phyloP scores from a whole-genome alignment of 1,140 invertebrate genomes.

The Platyura marginata region DNA sequence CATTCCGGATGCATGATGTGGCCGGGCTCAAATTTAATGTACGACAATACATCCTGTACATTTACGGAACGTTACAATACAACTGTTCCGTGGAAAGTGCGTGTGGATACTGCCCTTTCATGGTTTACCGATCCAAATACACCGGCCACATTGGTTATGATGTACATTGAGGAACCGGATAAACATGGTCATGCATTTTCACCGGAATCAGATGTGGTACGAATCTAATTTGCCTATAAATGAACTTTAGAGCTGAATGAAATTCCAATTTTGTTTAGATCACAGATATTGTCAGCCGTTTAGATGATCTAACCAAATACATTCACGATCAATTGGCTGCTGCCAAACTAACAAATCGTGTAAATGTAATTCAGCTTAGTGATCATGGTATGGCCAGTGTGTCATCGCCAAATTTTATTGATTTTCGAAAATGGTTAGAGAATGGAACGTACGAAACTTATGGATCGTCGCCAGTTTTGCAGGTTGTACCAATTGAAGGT shows the following conservation, averaged over 20 bases:
- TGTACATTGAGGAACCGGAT: conserved; percentile 64
- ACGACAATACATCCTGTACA: neutral
- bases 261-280: neutral
- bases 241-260: neutral
- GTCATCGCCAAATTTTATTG: neutral
- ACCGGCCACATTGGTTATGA: conserved; percentile 39
- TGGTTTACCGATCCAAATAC: conserved; percentile 40
- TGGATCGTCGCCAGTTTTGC: neutral
- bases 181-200: conserved; percentile 32
- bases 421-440: neutral
- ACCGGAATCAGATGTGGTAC: conserved; percentile 9
- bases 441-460: neutral
- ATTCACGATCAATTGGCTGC: neutral
- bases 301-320: neutral
- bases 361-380: neutral
- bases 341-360: neutral
- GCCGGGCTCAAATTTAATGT: neutral
- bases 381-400: neutral
- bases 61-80: conserved; percentile 10
- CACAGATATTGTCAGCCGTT: neutral
- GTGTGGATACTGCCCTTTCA: conserved; percentile 37
- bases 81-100: conserved; percentile 27
- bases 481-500: neutral
- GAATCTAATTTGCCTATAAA: neutral
- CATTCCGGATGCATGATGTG: conserved; percentile 1